Percentiles rank a stretch among this genome's conserved stretches.
These are phyloP conservation scores for Hypomesus transpacificus DNA, from an alignment of 2,113 vertebrate species.

Conservation along the genomic window DNA sequence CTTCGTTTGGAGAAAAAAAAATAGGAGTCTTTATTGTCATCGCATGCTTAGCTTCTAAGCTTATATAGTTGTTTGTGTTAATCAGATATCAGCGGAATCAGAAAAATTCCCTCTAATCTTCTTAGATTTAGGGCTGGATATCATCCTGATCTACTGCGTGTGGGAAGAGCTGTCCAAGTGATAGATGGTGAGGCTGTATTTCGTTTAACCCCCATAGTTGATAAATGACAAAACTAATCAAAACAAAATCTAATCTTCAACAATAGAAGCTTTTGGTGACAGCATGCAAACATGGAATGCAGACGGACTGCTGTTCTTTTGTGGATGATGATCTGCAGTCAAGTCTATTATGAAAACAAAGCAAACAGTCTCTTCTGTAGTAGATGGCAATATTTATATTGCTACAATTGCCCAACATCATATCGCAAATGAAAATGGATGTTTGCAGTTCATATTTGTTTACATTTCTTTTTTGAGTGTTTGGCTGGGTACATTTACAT, in stretches of 20 bases:
- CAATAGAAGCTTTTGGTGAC: conserved; percentile 22
- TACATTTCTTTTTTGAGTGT: too few relatives aligned
- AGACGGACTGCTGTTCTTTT: not conserved
- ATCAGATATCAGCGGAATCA: conserved; percentile 47
- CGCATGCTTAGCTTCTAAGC: conserved; percentile 36
- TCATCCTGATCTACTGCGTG: conserved; percentile 38
- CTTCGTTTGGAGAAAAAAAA: conserved; percentile 29
- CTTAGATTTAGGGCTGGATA: conserved; percentile 54
- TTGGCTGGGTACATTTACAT: too few relatives aligned
- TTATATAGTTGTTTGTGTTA: conserved; percentile 42
- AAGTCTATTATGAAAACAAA: not conserved
- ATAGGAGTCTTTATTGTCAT: conserved; percentile 34
- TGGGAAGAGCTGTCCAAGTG: conserved; percentile 43
- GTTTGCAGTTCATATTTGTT: too few relatives aligned
- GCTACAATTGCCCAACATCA: too few relatives aligned
- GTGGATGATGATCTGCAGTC: not conserved
- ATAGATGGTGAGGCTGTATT: conserved; percentile 49
- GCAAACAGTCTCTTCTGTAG: too few relatives aligned
- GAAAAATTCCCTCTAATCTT: conserved; percentile 64
- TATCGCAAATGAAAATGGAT: too few relatives aligned
- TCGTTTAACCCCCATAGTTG: conserved; percentile 28
- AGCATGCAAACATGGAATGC: not conserved
- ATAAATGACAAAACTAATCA: conserved; percentile 21
- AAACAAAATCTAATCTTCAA: conserved; percentile 33
- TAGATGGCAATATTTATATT: too few relatives aligned